Evolutionary conservation across 1,140 invertebrate genomes (phyloP), one percentile per base, ranked within the genome.

Genomic region (Bathynomus jamesi): DNA sequence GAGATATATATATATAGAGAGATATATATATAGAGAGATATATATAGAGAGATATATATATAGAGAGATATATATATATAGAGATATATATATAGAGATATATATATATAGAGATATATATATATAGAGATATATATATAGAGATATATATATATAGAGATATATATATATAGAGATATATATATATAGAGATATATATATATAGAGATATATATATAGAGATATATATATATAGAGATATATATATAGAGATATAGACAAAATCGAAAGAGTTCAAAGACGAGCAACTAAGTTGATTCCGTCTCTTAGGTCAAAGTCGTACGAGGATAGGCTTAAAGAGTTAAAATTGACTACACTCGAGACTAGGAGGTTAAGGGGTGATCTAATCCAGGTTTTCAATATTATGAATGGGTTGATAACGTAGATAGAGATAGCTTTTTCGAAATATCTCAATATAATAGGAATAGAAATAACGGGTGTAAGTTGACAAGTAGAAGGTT

Each of bases 21-120:
- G n/a, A 63, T 63, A 63, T 63, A 63, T 63, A 63, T 63, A 63
- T 63, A 63, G n/a, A 63, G n/a, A 63, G n/a, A 63, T 63, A 63
- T 63, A 63, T 63, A 63, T 63, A 63, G n/a, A 63, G n/a, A 21
- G n/a, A 21, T 4, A 63, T 63, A 63, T 63, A 63, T 63, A 63
- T 63, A 63, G n/a, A 63, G 3, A 63, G n/a, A 24, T 63, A 63
- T 63, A 63, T 63, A 63, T 63, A 63, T 63, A 63, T 24, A 4
- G n/a, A 63, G 11, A 63, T 63, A 63, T 63, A 63, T 63, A 63
- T 63, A 63, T 63, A 24, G n/a, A 63, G n/a, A 63, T 63, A 63
- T 63, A 63, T 63, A 4, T 63, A 63, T 21, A 63, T 63, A 63
- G n/a, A 63, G n/a, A 63, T 63, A 63, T 63, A 63, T 63, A 63